Base-by-base conservation (phyloP, 2,113 vertebrate genomes). In the Zosterops pallidus region DNA sequence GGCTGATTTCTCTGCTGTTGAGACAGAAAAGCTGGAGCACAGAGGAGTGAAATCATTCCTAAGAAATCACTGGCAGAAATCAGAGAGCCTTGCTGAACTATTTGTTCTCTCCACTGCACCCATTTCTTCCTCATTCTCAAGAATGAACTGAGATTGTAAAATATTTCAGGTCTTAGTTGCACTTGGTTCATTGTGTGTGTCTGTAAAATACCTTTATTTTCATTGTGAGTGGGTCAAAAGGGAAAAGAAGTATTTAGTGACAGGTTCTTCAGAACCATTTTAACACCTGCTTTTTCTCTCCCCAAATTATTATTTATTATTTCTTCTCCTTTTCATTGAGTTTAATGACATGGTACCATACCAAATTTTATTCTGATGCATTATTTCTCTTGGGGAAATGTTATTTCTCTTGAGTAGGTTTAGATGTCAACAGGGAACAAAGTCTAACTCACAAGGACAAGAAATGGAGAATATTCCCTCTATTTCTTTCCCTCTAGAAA, bases 101-200 rank as follows among this genome's bases (percentile, higher is more conserved):
- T 37, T 89, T 89, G 14, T 53, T 88, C 46, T 69, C 4, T 1
- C 18, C 12, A 20, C 15, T 57, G 6, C 11, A 46, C 4, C 2
- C 2, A 21, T 71, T 68, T 69, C n/a, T 83, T 71, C 42, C 28
- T 76, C 28, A 9, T 65, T 50, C 24, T 87, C 35, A 35, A 50
- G n/a, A 84, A n/a, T 31, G 25, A 86, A 21, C 3, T 5, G 17
- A 65, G 65, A n/a, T 16, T 69, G 17, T 77, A 67, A 95, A 91
- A 50, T 49, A 68, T 20, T 46, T 12, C 41, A 24, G 20, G 22
- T 7, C 62, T 72, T 57, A n/a, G 25, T 59, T 85, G 65, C 9
- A 21, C 4, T 68, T 82, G 37, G 42, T 65, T 15, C 4, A 15
- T 71, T 56, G 12, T 0, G 0, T 26, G 2, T 37, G 2, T 5